Evolutionary conservation across 2,113 vertebrate species (phyloP), one percentile per base, ranked within the genome.

Genomic region (Macrotus californicus): DNA sequence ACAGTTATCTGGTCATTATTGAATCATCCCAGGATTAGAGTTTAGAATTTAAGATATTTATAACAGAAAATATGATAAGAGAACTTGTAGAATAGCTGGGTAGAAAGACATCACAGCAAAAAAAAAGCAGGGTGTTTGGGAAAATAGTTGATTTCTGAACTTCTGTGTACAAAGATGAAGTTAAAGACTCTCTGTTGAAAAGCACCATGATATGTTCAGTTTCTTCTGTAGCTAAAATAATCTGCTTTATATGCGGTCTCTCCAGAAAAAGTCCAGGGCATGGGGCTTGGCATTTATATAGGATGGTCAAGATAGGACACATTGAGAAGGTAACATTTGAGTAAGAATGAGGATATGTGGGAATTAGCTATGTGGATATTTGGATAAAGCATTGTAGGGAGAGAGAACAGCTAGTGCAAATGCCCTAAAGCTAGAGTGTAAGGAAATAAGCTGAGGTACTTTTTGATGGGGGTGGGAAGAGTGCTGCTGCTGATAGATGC

Each of bases 1-100:
- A 79, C 10, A 86, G 56, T 31, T 72, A 9, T 72, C 19, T 90
- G 29, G 39, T 90, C 24, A 90, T 94, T 87, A 34, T 48, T 36
- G 75, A 89, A 14, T 82, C 67, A 94, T 43, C 11, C 59, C 61
- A 92, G 67, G 39, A 87, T 92, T 76, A 89, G 89, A 86, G 22
- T 89, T 77, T 90, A 67, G 43, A 52, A 94, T 87, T 59, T 87
- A 88, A 89, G 46, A 67, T 54, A 89, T 75, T 77, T 81, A 36
- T 73, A 72, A 48, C 43, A 92, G 48, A 82, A 81, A 73, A 67
- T 73, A 76, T 36, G 18, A 43, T 64, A 79, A 48, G 21, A 84
- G 59, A 76, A 34, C 15, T 46, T 86, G 19, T 19, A 10, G 59
- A 61, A 26, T 43, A 50, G 10, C 86, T 85, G 15, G 31, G 2